A percentile compares a stretch with the other conserved stretches of the same genome.
Evolutionary conservation across 2,113 vertebrate species (phyloP).

Genomic region (Nesospiza acunhae): DNA sequence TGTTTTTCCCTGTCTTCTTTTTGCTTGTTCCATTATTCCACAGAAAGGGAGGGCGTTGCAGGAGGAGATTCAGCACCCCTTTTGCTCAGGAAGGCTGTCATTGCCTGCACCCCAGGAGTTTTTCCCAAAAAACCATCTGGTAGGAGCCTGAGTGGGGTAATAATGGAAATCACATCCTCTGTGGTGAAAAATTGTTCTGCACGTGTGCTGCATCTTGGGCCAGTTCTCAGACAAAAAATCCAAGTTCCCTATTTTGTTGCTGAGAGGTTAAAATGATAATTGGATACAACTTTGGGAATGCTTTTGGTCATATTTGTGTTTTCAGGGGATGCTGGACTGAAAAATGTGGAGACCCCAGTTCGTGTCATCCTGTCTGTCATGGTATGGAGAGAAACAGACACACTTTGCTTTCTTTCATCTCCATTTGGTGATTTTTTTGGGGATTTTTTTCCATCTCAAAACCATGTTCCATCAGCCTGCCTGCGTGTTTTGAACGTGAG

Average conservation of each 20-base stretch:
- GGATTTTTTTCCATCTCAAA: not conserved
- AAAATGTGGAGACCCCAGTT: too few species aligned
- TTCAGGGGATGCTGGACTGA: not conserved
- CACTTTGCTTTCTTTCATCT: not conserved
- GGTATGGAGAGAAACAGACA: not conserved
- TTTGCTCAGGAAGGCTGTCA: not conserved
- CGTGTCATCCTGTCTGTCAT: accelerated
- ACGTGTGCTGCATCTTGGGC: not conserved
- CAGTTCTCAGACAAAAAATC: not conserved
- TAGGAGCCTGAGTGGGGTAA: not conserved
- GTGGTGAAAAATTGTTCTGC: not conserved
- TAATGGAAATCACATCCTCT: not conserved
- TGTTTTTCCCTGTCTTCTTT: not conserved
- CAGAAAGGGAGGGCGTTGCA: not conserved
- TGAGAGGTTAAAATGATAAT: not conserved
- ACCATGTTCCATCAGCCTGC: accelerated
- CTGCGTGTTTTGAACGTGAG: accelerated
- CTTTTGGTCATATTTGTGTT: accelerated
- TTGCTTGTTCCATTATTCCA: not conserved
- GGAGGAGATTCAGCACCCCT: not conserved
- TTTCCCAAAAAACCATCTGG: not conserved
- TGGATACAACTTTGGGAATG: not conserved
- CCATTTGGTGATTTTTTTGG: not conserved
- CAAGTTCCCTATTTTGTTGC: accelerated
- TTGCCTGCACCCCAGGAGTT: not conserved